Percentiles rank a stretch among this genome's conserved stretches.
Conservation (phyloP, 2,113 vertebrate genomes). For the Raja brachyura region DNA sequence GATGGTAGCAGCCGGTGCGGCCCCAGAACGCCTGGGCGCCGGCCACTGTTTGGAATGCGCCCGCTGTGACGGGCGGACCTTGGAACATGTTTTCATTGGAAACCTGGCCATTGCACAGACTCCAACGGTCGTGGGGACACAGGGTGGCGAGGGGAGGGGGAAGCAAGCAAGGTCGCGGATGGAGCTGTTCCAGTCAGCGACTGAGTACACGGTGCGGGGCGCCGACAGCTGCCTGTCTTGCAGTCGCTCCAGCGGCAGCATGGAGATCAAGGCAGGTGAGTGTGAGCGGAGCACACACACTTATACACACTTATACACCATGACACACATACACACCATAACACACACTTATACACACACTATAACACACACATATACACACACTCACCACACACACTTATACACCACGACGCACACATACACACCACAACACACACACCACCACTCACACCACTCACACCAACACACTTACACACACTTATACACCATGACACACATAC, state of each 20-base stretch:
- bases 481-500: too few relatives aligned
- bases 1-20: too few relatives aligned
- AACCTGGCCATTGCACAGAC: neutral
- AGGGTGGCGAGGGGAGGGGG: neutral
- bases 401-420: too few relatives aligned
- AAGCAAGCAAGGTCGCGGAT: neutral
- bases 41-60: neutral
- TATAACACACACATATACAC: too few relatives aligned
- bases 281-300: neutral
- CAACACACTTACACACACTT: too few relatives aligned
- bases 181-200: neutral
- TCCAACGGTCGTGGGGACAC: neutral
- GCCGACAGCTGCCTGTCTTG: neutral
- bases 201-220: neutral
- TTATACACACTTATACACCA: too few relatives aligned
- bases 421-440: too few relatives aligned
- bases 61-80: neutral
- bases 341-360: too few relatives aligned
- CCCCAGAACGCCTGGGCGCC: too few relatives aligned
- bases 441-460: too few relatives aligned
- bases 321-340: too few relatives aligned
- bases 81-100: neutral
- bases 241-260: neutral
- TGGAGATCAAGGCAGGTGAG: conserved; percentile 11
- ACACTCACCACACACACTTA: too few relatives aligned